Percentiles rank a stretch among this genome's conserved stretches.
These are phyloP conservation scores for Thamnaconus septentrionalis DNA, from an alignment of 2,113 vertebrate species.

Conservation along the genomic window DNA sequence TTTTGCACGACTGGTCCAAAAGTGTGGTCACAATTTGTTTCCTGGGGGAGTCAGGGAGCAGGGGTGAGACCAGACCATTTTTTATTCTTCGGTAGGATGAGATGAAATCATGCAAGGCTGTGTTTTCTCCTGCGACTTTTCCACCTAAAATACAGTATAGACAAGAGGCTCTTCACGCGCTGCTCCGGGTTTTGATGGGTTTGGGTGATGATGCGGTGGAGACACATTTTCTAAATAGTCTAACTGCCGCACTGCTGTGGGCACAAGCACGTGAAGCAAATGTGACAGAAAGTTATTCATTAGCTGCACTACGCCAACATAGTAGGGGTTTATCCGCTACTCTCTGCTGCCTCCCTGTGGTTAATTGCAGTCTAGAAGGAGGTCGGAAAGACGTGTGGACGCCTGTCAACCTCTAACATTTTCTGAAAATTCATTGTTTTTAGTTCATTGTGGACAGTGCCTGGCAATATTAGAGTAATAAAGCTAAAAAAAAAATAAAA, in stretches of 20 bases:
- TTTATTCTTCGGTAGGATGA: slow-evolving; percentile 65
- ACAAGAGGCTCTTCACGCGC: slow-evolving; percentile 58
- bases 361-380: neutral
- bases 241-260: slow-evolving; percentile 10
- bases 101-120: slow-evolving; percentile 75
- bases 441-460: too few species aligned
- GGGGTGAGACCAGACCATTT: slow-evolving; percentile 71
- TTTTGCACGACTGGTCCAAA: slow-evolving; percentile 71
- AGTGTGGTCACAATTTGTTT: slow-evolving; percentile 70
- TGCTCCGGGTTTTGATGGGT: slow-evolving; percentile 1
- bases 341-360: slow-evolving; percentile 72
- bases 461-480: too few species aligned
- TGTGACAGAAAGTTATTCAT: neutral
- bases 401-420: too few species aligned
- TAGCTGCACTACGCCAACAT: neutral
- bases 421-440: neutral
- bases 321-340: slow-evolving; percentile 43
- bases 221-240: neutral
- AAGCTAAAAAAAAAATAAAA: neutral
- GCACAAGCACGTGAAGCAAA: too few species aligned
- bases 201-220: too few species aligned
- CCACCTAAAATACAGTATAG: slow-evolving; percentile 78
- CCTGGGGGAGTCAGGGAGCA: slow-evolving; percentile 73
- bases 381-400: neutral
- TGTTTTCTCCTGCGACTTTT: slow-evolving; percentile 72